Evolutionary conservation across 2,888 invertebrate species (phyloP), one percentile per base, ranked within the genome.

Genomic region (Agonum fuliginosum): DNA sequence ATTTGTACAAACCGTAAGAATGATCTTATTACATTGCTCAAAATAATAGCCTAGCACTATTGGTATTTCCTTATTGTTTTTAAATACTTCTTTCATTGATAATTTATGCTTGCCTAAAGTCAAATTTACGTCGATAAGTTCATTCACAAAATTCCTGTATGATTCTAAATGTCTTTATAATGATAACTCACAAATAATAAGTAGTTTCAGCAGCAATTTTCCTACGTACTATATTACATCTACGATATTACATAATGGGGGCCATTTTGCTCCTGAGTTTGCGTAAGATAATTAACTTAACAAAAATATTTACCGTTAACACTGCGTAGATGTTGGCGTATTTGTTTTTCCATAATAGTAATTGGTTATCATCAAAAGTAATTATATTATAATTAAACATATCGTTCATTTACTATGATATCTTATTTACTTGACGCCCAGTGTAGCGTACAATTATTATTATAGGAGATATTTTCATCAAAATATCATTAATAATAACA

Each of bases 281-380:
- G 46, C 46, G 46, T 54, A 54, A 54, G 12, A 54, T 54, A 54
- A 54, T 54, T 54, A 54, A 54, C 54, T 54, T 24, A 54, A 27
- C 14, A 54, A 54, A 54, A 54, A 46, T 46, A n/a, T 24, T 27
- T 54, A 54, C 54, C 54, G 54, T 24, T 46, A 46, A 14, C 6
- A 14, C 17, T 17, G 12, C 17, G 46, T 51, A 54, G 27, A 27
- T 3, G 17, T 54, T 54, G 14, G 27, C 27, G 27, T 54, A 54
- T 54, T 54, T 54, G 27, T 54, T 54, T 54, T 54, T 24, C 24
- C n/a, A 54, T 6, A 46, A 46, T 3, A 27, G n/a, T 54, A 54
- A 54, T 54, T 54, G 54, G 54, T 54, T 10, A 54, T 22, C 24
- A 54, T 54, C 24, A 54, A 24, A 51, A 54, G 24, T 54, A 54